These are phyloP conservation scores for Drosophila nebulosa DNA, from an alignment of 1,140 invertebrate species.

Conservation along the genomic window DNA sequence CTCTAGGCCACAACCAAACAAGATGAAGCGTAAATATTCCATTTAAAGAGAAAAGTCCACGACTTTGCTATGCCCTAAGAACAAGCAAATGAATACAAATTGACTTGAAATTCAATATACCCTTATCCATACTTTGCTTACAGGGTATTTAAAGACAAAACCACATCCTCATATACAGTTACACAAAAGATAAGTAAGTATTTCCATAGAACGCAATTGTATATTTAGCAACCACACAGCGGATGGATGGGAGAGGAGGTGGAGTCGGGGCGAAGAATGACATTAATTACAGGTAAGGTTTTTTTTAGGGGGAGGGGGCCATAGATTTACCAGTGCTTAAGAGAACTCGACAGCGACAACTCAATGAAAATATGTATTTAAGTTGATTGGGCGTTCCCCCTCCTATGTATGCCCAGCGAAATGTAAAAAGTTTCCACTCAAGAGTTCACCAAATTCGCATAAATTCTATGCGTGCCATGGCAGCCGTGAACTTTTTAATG, in stretches of 20 bases:
- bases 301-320: too few species aligned
- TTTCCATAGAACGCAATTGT: background rate
- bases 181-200: constrained; percentile 7
- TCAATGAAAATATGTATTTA: constrained; percentile 58
- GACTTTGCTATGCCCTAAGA: background rate
- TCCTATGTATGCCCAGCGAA: constrained; percentile 22
- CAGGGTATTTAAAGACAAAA: background rate
- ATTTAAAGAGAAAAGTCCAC: background rate
- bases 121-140: background rate
- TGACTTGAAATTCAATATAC: background rate
- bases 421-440: constrained; percentile 75
- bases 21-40: background rate
- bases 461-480: constrained; percentile 75
- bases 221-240: background rate
- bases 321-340: constrained; percentile 22
- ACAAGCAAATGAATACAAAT: too few species aligned
- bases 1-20: constrained; percentile 7
- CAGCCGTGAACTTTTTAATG: constrained; percentile 76
- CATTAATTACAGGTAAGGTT: constrained; percentile 3
- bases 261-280: background rate
- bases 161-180: constrained; percentile 8
- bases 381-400: constrained; percentile 66
- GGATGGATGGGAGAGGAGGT: too few species aligned
- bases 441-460: constrained; percentile 77
- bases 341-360: constrained; percentile 42